Evolutionary conservation across 2,888 invertebrate genomes (phyloP).

Genomic region (Troilus luridus): DNA sequence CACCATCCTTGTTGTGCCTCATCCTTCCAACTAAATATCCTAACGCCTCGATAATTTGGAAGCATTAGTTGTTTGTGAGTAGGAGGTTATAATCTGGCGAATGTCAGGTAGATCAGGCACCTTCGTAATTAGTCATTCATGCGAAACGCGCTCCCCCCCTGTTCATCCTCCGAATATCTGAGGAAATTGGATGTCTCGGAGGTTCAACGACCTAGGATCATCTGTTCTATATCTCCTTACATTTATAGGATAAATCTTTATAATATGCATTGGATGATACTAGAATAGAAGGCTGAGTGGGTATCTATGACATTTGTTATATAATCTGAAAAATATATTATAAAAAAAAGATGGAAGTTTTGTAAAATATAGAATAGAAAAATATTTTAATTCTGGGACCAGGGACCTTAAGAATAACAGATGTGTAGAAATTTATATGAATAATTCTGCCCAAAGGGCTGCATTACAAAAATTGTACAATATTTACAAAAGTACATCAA

Average conservation of each 20-base stretch:
- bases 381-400: no score
- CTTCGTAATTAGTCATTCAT: slow-evolving; percentile 2
- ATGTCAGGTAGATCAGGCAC: neutral
- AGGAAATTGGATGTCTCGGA: neutral
- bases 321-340: no score
- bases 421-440: no score
- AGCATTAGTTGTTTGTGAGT: neutral
- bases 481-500: no score
- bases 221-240: neutral
- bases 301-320: no score
- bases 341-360: no score
- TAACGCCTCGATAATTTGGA: neutral
- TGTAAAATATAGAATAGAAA: no score
- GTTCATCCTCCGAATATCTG: neutral
- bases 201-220: neutral
- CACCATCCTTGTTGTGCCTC: neutral
- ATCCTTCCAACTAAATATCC: neutral
- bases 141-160: neutral
- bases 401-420: no score
- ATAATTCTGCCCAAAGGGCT: no score
- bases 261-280: no score
- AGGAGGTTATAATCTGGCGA: neutral
- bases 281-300: no score
- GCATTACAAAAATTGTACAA: no score
- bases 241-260: neutral